Percentiles rank a stretch among this genome's conserved stretches.
These are phyloP conservation scores for Phorcus lineatus DNA, from an alignment of 2,888 invertebrate species.

Conservation along the genomic window DNA sequence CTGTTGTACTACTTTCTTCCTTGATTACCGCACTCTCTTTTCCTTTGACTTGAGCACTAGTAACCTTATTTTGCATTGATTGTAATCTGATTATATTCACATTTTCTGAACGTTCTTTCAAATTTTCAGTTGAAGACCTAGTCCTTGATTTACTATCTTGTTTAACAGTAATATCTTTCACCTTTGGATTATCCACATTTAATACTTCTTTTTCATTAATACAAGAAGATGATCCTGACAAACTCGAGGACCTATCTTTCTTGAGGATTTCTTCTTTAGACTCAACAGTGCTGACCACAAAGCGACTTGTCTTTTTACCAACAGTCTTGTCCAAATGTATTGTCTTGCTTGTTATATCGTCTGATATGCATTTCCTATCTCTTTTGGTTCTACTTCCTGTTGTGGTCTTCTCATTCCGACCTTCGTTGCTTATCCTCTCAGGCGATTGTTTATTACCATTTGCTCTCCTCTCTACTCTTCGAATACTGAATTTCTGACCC, in stretches of 20 bases:
- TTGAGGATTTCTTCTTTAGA: conserved; percentile 20
- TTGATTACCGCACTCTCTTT: not conserved
- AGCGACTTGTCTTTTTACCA: conserved; percentile 25
- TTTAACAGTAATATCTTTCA: conserved; percentile 36
- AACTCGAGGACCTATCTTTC: conserved; percentile 27
- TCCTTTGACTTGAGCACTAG: conserved; percentile 4
- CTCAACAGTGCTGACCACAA: conserved; percentile 25
- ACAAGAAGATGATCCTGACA: conserved; percentile 28
- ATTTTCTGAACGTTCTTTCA: not conserved
- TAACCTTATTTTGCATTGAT: not conserved
- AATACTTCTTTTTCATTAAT: conserved; percentile 34
- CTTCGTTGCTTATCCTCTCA: conserved; percentile 33
- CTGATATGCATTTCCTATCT: conserved; percentile 52
- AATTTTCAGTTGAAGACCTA: conserved; percentile 27
- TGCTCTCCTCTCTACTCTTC: conserved; percentile 27
- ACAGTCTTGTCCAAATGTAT: not conserved
- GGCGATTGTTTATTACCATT: conserved; percentile 40
- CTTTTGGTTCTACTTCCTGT: conserved; percentile 38
- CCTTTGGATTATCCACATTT: conserved; percentile 35
- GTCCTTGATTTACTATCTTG: conserved; percentile 48
- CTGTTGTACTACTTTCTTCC: not conserved
- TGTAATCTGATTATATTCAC: not conserved
- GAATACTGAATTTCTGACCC: conserved; percentile 42
- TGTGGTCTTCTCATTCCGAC: conserved; percentile 30
- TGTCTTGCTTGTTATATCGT: conserved; percentile 49